These are phyloP conservation scores for Saccopteryx leptura DNA, from an alignment of 2,113 vertebrate species.

Conservation along the genomic window DNA sequence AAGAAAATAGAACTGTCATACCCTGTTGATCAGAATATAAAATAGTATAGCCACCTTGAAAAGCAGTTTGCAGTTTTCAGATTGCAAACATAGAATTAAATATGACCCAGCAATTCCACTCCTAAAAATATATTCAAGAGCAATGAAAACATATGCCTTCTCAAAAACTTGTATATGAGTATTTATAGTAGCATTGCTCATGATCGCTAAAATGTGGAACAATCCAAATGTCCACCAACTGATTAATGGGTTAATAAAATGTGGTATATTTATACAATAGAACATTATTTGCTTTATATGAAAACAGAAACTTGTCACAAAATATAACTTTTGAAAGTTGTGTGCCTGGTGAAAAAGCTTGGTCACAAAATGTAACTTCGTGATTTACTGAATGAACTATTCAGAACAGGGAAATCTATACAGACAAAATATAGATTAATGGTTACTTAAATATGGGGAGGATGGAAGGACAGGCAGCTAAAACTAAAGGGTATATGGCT, in stretches of 20 bases:
- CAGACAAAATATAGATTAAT: not conserved
- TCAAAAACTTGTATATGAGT: not conserved
- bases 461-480: not conserved
- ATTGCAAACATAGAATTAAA: not conserved
- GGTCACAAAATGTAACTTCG: not conserved
- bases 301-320: not conserved
- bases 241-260: not conserved
- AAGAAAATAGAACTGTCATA: not conserved
- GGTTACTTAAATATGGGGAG: not conserved
- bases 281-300: not conserved
- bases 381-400: not conserved
- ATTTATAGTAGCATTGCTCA: not conserved
- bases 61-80: not conserved
- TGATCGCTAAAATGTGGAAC: not conserved
- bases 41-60: not conserved
- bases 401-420: not conserved
- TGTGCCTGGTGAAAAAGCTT: not conserved
- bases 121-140: not conserved
- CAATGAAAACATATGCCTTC: not conserved
- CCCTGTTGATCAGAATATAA: not conserved
- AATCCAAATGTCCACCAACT: not conserved
- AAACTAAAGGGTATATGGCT: not conserved
- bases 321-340: not conserved
- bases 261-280: not conserved
- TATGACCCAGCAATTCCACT: not conserved